Conservation (phyloP, 2,113 vertebrate genomes). For the Acanthochromis polyacanthus region DNA sequence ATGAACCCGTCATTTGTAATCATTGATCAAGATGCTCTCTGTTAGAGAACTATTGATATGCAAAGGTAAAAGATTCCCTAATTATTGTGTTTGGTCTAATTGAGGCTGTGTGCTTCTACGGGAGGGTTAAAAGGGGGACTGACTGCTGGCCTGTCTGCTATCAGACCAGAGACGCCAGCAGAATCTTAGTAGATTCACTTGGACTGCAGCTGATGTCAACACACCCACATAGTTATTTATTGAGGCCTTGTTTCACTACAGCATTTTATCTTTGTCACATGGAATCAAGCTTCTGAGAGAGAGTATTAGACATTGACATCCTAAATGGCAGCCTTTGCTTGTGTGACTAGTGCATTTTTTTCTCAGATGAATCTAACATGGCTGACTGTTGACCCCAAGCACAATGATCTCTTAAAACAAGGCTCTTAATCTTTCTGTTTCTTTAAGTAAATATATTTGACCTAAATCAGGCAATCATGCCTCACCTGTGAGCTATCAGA, state of each 20-base stretch:
- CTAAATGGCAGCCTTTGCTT: no score
- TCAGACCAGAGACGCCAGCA: slow-evolving; percentile 21
- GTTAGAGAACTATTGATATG: slow-evolving; percentile 91
- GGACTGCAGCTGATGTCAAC: neutral
- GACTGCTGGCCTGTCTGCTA: slow-evolving; percentile 84
- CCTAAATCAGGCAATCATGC: neutral
- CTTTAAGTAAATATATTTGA: neutral
- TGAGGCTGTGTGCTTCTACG: slow-evolving; percentile 89
- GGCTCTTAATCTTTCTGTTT: neutral
- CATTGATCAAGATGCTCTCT: slow-evolving; percentile 90
- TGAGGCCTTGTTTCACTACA: slow-evolving; percentile 14
- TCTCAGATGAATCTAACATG: no score
- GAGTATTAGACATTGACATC: no score
- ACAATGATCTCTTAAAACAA: no score
- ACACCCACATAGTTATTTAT: neutral
- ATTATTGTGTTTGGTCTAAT: slow-evolving; percentile 95
- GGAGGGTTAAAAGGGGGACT: slow-evolving; percentile 89
- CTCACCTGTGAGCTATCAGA: neutral
- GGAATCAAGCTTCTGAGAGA: no score
- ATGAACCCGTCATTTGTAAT: slow-evolving; percentile 94
- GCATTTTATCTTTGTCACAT: no score
- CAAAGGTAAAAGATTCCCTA: slow-evolving; percentile 92
- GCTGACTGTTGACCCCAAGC: no score
- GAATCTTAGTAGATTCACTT: slow-evolving; percentile 35
- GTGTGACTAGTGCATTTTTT: no score